phyloP scores from a whole-genome alignment of 1,140 invertebrate species.

The Papilio machaon region DNA sequence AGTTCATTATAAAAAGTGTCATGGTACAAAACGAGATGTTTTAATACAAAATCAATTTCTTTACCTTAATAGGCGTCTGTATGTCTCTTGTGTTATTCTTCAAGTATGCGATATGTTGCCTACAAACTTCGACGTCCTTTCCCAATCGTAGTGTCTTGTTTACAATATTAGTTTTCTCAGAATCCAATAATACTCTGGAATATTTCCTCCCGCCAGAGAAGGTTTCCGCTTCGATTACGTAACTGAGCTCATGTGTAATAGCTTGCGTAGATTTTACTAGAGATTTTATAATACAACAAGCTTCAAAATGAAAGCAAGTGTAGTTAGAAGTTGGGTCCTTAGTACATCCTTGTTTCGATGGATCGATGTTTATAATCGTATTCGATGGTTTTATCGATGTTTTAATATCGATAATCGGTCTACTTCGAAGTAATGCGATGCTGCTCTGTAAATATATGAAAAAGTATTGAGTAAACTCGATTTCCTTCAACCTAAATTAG shows the following conservation, averaged over 20 bases:
- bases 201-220: slow-evolving; percentile 89
- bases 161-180: slow-evolving; percentile 82
- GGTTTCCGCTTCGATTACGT: slow-evolving; percentile 93
- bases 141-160: slow-evolving; percentile 83
- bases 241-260: slow-evolving; percentile 84
- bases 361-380: slow-evolving; percentile 90
- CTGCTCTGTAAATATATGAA: slow-evolving; percentile 81
- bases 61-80: slow-evolving; percentile 89
- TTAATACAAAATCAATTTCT: slow-evolving; percentile 34
- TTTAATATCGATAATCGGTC: slow-evolving; percentile 93
- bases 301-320: slow-evolving; percentile 94
- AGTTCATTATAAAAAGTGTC: no score
- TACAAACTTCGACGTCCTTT: slow-evolving; percentile 84
- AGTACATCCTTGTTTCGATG: slow-evolving; percentile 87
- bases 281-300: slow-evolving; percentile 91
- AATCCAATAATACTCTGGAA: slow-evolving; percentile 90
- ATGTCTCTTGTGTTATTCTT: slow-evolving; percentile 93
- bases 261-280: slow-evolving; percentile 82
- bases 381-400: slow-evolving; percentile 82
- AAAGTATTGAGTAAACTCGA: not conserved
- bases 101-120: slow-evolving; percentile 89
- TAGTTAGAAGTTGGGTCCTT: slow-evolving; percentile 85
- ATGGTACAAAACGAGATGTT: not conserved
- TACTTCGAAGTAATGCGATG: slow-evolving; percentile 88
- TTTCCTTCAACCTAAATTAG: not conserved